These are phyloP conservation scores for Passer domesticus DNA, from an alignment of 2,113 vertebrate species.

Conservation along the genomic window DNA sequence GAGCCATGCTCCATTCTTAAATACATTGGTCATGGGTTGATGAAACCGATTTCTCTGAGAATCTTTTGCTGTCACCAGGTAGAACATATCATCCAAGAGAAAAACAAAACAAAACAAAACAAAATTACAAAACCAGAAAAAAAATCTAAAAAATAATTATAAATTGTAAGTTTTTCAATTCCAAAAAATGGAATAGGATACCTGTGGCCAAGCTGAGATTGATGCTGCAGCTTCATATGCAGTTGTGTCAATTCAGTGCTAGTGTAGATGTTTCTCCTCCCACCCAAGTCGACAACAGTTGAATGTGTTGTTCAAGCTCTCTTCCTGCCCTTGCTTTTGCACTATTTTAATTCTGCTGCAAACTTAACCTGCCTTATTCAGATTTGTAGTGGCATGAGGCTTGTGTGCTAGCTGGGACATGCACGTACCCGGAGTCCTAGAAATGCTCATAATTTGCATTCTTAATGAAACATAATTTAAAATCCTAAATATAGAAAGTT, in stretches of 20 bases:
- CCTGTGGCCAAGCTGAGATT: neutral
- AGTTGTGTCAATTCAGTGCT: neutral
- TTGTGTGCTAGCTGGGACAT: constrained; percentile 50
- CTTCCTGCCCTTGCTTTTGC: neutral
- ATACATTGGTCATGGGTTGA: neutral
- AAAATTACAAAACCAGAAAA: neutral
- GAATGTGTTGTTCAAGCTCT: neutral
- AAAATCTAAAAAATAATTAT: too few species aligned
- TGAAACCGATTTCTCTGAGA: constrained; percentile 21
- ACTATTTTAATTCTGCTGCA: constrained; percentile 24
- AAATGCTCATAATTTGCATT: constrained; percentile 56
- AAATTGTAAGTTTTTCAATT: neutral
- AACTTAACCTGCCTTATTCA: constrained; percentile 24
- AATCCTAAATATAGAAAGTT: constrained; percentile 54
- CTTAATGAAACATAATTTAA: constrained; percentile 58
- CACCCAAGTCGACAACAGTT: neutral
- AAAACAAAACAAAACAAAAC: neutral
- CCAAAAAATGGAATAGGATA: neutral
- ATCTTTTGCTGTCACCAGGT: neutral
- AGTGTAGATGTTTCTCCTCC: neutral
- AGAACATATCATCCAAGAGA: neutral
- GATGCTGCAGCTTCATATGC: neutral
- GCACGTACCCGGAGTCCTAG: constrained; percentile 26
- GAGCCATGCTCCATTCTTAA: constrained; percentile 1
- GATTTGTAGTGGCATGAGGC: constrained; percentile 11